Evolutionary conservation across 2,113 vertebrate genomes (phyloP).

Genomic region (Antechinus flavipes): DNA sequence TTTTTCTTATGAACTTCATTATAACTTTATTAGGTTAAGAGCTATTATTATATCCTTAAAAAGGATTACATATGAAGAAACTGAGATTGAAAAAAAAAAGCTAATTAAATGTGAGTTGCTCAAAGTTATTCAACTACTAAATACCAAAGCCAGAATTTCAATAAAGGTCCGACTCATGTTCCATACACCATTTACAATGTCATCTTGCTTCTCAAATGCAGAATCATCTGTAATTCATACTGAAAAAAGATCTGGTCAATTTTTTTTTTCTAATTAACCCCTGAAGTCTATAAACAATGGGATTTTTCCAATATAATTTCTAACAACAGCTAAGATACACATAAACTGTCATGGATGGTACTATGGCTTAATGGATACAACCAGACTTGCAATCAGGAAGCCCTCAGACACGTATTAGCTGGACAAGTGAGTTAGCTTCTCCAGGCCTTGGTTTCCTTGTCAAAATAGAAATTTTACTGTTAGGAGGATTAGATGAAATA

Average conservation of each 20-base stretch:
- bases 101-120: neutral
- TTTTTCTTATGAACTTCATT: neutral
- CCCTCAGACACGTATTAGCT: neutral
- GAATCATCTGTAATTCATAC: neutral
- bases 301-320: neutral
- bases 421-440: neutral
- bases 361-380: neutral
- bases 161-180: neutral
- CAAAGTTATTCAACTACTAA: neutral
- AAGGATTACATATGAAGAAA: neutral
- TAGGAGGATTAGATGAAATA: neutral
- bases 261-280: neutral
- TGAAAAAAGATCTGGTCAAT: neutral
- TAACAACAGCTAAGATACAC: neutral
- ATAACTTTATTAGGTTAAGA: neutral
- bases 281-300: neutral
- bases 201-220: neutral
- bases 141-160: neutral
- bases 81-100: neutral
- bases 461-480: neutral
- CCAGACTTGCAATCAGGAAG: neutral
- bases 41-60: neutral
- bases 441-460: neutral
- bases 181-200: neutral
- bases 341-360: neutral